Percentiles rank a stretch among this genome's conserved stretches.
These are phyloP conservation scores for Mimas tiliae DNA, from an alignment of 2,888 invertebrate genomes.

Conservation along the genomic window DNA sequence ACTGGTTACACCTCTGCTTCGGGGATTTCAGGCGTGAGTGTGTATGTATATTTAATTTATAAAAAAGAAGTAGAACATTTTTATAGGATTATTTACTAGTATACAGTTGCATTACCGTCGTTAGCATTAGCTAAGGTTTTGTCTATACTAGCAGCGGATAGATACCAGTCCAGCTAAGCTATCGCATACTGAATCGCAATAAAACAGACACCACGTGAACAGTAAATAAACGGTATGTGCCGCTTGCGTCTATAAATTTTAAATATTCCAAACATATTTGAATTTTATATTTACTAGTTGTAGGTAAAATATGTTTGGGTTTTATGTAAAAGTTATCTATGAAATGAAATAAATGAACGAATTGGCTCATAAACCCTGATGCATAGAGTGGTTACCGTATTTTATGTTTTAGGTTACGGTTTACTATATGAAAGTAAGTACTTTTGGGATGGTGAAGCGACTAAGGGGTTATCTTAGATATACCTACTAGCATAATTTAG, in stretches of 20 bases:
- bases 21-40: too few species aligned
- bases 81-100: too few species aligned
- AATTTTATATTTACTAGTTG: conserved; percentile 21
- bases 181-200: conserved; percentile 49
- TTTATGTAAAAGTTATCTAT: not conserved
- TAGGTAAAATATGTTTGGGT: not conserved
- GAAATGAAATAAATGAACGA: not conserved
- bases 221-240: conserved; percentile 39
- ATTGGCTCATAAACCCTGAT: not conserved
- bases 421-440: not conserved
- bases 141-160: conserved; percentile 30
- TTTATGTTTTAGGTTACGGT: not conserved
- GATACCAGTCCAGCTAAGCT: conserved; percentile 39
- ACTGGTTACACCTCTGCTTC: too few species aligned
- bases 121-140: not conserved
- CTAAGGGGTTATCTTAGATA: too few species aligned
- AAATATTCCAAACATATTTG: not conserved
- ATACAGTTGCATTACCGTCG: not conserved
- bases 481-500: too few species aligned
- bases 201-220: conserved; percentile 49
- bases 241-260: conserved; percentile 29
- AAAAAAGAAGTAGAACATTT: too few species aligned
- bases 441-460: too few species aligned
- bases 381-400: not conserved
- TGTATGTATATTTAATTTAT: too few species aligned